Evolutionary conservation across 2,797 vertebrate species (phyloP).

Genomic region (Siniperca undulata): DNA sequence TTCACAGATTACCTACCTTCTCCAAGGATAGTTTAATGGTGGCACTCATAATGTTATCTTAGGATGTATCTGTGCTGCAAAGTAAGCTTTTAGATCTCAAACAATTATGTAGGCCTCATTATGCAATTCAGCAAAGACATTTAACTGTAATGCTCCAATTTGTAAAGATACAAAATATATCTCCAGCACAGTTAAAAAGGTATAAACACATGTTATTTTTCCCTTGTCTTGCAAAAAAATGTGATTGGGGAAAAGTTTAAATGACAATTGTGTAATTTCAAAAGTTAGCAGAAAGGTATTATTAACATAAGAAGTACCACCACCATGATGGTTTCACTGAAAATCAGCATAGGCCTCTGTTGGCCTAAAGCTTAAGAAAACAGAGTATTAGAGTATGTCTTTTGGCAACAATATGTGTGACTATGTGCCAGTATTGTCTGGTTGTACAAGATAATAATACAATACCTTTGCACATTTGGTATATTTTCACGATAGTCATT

Average conservation of each 20-base stretch:
- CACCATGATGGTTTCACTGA: conserved; percentile 20
- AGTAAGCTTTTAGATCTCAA: conserved; percentile 73
- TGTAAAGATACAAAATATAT: conserved; percentile 57
- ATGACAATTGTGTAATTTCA: conserved; percentile 60
- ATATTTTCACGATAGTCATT: background rate
- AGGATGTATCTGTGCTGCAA: conserved; percentile 61
- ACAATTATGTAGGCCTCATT: conserved; percentile 74
- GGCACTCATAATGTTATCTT: conserved; percentile 71
- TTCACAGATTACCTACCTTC: conserved; percentile 53
- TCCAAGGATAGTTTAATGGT: conserved; percentile 67
- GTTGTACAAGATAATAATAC: background rate
- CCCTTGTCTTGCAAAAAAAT: conserved; percentile 57
- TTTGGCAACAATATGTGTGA: conserved; percentile 13
- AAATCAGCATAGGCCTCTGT: conserved; percentile 18
- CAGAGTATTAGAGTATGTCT: background rate
- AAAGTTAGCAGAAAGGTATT: conserved; percentile 68
- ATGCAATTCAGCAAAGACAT: conserved; percentile 76
- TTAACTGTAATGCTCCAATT: conserved; percentile 60
- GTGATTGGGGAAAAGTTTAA: conserved; percentile 59
- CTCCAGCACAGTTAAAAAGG: conserved; percentile 59
- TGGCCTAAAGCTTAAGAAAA: conserved; percentile 22
- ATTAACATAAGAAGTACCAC: conserved; percentile 38
- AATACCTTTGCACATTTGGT: background rate
- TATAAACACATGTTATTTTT: conserved; percentile 67
- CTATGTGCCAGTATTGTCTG: background rate